These are phyloP conservation scores for Melanotaenia boesemani DNA, from an alignment of 2,797 vertebrate genomes.

Conservation along the genomic window DNA sequence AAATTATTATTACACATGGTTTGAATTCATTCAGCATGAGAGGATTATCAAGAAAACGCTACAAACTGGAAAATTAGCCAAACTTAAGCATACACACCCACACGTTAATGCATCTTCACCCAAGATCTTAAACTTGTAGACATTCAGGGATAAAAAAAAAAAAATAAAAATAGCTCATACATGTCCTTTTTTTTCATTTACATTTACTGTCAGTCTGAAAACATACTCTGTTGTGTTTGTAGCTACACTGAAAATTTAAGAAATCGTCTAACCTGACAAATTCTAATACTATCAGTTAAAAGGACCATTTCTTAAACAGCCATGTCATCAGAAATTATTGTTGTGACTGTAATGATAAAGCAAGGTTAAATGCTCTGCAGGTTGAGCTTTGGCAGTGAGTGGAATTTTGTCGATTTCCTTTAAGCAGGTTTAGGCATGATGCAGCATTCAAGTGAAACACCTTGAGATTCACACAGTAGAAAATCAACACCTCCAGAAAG, in stretches of 20 bases:
- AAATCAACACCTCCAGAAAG: slow-evolving; percentile 41
- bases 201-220: not conserved
- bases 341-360: slow-evolving; percentile 18
- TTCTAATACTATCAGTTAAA: not conserved
- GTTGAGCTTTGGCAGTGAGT: slow-evolving; percentile 13
- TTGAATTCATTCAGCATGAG: not conserved
- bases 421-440: slow-evolving; percentile 55
- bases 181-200: slow-evolving; percentile 3
- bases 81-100: not conserved
- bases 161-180: not conserved
- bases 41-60: slow-evolving; percentile 2
- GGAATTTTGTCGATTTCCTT: slow-evolving; percentile 30
- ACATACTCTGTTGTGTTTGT: not conserved
- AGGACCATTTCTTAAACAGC: not conserved
- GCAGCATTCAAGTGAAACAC: slow-evolving; percentile 57
- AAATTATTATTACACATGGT: not conserved
- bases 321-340: slow-evolving; percentile 14
- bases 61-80: not conserved
- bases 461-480: slow-evolving; percentile 35
- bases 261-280: not conserved
- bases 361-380: slow-evolving; percentile 16
- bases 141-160: not conserved
- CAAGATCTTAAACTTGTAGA: slow-evolving; percentile 5
- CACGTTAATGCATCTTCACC: not conserved
- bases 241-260: not conserved